These are phyloP conservation scores for Patagioenas fasciata DNA, from an alignment of 2,113 vertebrate species.

Conservation along the genomic window DNA sequence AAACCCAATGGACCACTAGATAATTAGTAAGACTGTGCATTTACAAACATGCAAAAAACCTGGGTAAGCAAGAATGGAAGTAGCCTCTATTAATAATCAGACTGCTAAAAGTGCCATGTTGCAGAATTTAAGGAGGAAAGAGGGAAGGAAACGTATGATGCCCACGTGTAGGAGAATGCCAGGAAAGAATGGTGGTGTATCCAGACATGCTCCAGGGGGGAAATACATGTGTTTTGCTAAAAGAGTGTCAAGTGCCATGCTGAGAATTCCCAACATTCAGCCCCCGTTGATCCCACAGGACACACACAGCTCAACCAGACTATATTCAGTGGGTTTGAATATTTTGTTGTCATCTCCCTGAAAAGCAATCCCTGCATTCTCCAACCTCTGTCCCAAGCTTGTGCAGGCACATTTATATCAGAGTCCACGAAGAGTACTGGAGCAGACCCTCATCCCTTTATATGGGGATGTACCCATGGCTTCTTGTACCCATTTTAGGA, in stretches of 20 bases:
- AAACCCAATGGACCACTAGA: neutral
- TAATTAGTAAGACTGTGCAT: neutral
- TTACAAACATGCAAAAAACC: neutral
- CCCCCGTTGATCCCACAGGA: neutral
- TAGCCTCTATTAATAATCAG: neutral
- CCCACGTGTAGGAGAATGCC: neutral
- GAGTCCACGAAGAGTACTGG: neutral
- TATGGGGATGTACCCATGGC: accelerated
- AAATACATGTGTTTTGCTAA: neutral
- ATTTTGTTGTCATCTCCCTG: neutral
- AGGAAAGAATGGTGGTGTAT: neutral
- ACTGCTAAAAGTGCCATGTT: neutral
- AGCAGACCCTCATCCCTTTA: neutral
- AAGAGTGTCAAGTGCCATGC: neutral
- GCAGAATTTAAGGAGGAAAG: neutral
- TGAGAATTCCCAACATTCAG: neutral
- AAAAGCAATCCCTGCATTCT: neutral
- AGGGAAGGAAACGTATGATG: neutral
- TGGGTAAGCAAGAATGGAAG: neutral
- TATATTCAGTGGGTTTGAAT: neutral
- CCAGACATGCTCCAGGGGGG: neutral
- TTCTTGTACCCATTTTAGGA: neutral
- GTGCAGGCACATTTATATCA: neutral
- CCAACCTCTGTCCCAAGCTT: neutral
- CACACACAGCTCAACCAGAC: accelerated